phyloP scores from a whole-genome alignment of 1,140 invertebrate genomes.

The Nephila pilipes region DNA sequence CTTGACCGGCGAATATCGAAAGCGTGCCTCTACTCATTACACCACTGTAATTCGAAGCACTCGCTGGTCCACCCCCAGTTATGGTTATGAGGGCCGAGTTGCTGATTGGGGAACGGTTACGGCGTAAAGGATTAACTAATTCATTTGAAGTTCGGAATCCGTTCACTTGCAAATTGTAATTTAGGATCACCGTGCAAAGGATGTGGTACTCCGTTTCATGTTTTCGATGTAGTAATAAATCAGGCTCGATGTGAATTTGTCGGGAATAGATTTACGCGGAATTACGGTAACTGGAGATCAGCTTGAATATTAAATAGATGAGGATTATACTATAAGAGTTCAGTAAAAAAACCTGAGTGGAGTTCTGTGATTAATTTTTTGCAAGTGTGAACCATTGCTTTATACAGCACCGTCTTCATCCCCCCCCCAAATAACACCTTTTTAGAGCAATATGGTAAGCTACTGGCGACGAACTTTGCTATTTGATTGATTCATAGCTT shows the following conservation, averaged over 20 bases:
- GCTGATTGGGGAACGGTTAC: neutral
- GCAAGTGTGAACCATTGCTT: no score
- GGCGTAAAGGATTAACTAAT: constrained; percentile 32
- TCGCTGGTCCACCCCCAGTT: neutral
- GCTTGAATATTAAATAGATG: no score
- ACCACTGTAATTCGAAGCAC: neutral
- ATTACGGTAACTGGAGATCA: no score
- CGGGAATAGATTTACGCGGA: no score
- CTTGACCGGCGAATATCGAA: neutral
- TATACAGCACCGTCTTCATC: no score
- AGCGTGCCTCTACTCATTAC: neutral
- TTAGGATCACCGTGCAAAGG: neutral
- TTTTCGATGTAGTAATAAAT: neutral
- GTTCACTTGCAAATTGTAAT: neutral
- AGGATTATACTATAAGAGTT: no score
- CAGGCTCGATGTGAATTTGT: neutral
- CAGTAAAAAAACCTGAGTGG: no score
- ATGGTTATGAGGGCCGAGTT: neutral
- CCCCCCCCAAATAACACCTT: no score
- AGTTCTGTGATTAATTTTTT: no score
- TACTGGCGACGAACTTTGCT: no score
- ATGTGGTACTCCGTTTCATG: neutral
- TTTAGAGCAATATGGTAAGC: no score
- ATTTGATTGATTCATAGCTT: no score
- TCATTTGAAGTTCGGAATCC: neutral